A percentile compares a stretch with the other conserved stretches of the same genome.
Evolutionary conservation across 2,113 vertebrate genomes (phyloP).

Genomic region (Chionodraco myersi): DNA sequence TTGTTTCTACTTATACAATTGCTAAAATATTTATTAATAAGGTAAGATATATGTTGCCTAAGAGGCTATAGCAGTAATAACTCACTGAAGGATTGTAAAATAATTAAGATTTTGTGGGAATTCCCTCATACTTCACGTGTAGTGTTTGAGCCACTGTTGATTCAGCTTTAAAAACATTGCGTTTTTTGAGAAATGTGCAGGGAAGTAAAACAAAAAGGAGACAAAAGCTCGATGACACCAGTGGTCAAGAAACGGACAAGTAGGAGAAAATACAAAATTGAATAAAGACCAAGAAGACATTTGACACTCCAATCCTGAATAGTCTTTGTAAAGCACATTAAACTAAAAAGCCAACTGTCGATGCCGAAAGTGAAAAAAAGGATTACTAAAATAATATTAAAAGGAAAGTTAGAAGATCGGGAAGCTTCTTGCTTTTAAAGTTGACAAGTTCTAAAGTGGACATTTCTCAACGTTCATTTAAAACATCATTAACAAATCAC

Average conservation of each 20-base stretch:
- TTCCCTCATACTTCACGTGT: background rate
- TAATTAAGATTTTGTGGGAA: background rate
- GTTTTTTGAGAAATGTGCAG: background rate
- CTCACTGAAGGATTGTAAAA: background rate
- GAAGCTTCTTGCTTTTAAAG: background rate
- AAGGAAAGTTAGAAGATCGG: background rate
- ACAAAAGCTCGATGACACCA: background rate
- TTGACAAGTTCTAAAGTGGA: background rate
- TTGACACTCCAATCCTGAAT: background rate
- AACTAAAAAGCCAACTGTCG: background rate
- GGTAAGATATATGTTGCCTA: too few relatives aligned
- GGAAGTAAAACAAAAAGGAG: too few relatives aligned
- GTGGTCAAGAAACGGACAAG: background rate
- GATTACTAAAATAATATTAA: background rate
- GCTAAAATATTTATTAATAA: too few relatives aligned
- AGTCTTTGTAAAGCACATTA: background rate
- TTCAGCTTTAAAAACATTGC: background rate
- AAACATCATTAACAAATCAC: constrained; percentile 4
- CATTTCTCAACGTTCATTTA: background rate
- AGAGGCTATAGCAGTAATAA: background rate
- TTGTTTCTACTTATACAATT: too few relatives aligned
- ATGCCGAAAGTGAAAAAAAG: background rate
- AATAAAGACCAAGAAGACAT: background rate
- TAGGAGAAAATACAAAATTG: background rate
- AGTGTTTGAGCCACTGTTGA: background rate